Conservation (phyloP, 2,797 vertebrate genomes). For the Sebastes wilsoni region DNA sequence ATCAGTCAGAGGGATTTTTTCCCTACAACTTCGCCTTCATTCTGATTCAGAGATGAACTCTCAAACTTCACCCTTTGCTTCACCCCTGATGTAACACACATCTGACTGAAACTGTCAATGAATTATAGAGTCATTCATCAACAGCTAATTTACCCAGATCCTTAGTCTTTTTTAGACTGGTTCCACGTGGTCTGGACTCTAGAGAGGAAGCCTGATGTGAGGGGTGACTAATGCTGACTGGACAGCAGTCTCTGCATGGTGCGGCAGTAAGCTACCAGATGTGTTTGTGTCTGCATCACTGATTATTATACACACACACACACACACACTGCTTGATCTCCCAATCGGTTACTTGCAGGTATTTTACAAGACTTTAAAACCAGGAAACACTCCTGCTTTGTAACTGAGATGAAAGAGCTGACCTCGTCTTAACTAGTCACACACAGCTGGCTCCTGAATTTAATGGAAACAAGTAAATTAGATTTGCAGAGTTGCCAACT, state of each 20-base stretch:
- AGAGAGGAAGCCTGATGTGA: conserved; percentile 15
- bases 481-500: not conserved
- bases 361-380: conserved; percentile 66
- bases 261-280: conserved; percentile 57
- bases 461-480: conserved; percentile 38
- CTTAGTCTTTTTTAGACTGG: not conserved
- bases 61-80: not conserved
- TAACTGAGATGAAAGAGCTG: conserved; percentile 56
- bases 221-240: conserved; percentile 70
- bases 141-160: not conserved
- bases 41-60: not conserved
- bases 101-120: not conserved
- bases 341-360: conserved; percentile 31
- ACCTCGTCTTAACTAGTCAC: conserved; percentile 34
- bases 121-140: not conserved
- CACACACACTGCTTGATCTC: conserved; percentile 12
- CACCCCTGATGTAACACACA: not conserved
- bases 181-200: conserved; percentile 28
- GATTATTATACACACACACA: conserved; percentile 38
- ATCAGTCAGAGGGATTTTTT: conserved; percentile 26
- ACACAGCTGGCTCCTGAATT: conserved; percentile 21
- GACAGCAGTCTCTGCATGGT: conserved; percentile 51
- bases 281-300: conserved; percentile 43
- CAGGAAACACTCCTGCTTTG: conserved; percentile 41
- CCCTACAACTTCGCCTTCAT: not conserved